A percentile compares a stretch with the other conserved stretches of the same genome.
Evolutionary conservation across 2,888 invertebrate genomes (phyloP).

Genomic region (Drosophila austrosaltans): DNA sequence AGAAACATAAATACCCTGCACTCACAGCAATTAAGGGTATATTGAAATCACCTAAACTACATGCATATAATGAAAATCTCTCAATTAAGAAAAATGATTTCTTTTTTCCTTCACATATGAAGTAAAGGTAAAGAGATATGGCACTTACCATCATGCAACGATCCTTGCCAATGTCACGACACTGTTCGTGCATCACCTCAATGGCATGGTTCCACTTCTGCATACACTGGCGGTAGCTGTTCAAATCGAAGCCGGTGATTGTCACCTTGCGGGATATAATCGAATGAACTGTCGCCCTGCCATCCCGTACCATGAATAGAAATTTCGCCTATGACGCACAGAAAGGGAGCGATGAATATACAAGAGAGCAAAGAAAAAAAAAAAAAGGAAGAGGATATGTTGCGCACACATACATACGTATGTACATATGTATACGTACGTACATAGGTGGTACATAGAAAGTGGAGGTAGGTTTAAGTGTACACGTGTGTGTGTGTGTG

Average conservation of each 20-base stretch:
- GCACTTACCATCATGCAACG: constrained; percentile 89
- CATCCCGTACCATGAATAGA: constrained; percentile 98
- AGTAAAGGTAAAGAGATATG: not conserved
- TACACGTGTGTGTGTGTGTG: not conserved
- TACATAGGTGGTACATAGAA: not conserved
- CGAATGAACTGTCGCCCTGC: constrained; percentile 98
- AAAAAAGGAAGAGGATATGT: not conserved
- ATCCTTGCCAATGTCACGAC: constrained; percentile 90
- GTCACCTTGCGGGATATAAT: constrained; percentile 96
- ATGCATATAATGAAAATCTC: too few species aligned
- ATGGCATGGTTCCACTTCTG: constrained; percentile 98
- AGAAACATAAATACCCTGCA: too few species aligned
- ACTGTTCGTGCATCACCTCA: constrained; percentile 96
- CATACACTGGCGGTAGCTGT: constrained; percentile 96
- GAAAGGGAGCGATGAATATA: constrained; percentile 14
- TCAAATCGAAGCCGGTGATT: constrained; percentile 94
- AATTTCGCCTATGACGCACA: constrained; percentile 89
- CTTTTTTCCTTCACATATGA: too few species aligned
- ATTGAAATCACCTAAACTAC: too few species aligned
- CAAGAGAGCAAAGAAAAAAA: not conserved
- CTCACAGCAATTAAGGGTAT: too few species aligned
- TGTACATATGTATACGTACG: not conserved
- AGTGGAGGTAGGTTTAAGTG: not conserved
- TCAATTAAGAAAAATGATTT: too few species aligned
- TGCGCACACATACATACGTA: not conserved